A percentile compares a stretch with the other conserved stretches of the same genome.
phyloP scores from a whole-genome alignment of 1,140 invertebrate species.

The Choristoneura fumiferana region DNA sequence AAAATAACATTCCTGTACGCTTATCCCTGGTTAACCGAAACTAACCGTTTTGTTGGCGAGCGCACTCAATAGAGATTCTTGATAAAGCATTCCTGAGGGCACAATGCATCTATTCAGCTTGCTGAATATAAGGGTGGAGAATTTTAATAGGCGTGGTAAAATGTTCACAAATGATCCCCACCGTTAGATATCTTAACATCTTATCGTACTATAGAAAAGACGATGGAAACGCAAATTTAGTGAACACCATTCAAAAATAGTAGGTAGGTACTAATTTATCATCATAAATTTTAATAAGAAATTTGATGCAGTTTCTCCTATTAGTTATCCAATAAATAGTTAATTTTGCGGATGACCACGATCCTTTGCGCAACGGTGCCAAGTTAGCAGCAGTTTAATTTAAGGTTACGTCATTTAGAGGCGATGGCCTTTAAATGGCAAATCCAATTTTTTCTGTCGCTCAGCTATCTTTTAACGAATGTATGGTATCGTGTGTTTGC shows the following conservation, averaged over 20 bases:
- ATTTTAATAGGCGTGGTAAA: slow-evolving; percentile 37
- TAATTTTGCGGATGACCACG: slow-evolving; percentile 9
- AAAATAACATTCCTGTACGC: neutral
- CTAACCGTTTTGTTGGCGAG: slow-evolving; percentile 10
- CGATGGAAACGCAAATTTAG: too few species aligned
- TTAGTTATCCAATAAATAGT: neutral
- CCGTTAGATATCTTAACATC: too few species aligned
- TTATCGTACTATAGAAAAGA: too few species aligned
- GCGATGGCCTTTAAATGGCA: slow-evolving; percentile 26
- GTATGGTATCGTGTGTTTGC: slow-evolving; percentile 22
- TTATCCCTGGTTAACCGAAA: neutral
- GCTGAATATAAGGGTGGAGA: slow-evolving; percentile 26
- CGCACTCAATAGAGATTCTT: slow-evolving; percentile 14
- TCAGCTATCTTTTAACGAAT: slow-evolving; percentile 20
- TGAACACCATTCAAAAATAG: too few species aligned
- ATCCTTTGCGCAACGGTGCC: slow-evolving; percentile 8
- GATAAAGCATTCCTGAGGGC: slow-evolving; percentile 38
- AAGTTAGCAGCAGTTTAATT: slow-evolving; percentile 9
- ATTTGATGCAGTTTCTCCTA: slow-evolving; percentile 2
- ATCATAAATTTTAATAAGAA: neutral
- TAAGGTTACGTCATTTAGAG: slow-evolving; percentile 19
- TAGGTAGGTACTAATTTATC: too few species aligned
- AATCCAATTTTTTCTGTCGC: slow-evolving; percentile 23
- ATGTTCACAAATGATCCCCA: neutral
- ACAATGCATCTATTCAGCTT: slow-evolving; percentile 48